These are phyloP conservation scores for Eptesicus fuscus DNA, from an alignment of 2,113 vertebrate species.

Conservation along the genomic window DNA sequence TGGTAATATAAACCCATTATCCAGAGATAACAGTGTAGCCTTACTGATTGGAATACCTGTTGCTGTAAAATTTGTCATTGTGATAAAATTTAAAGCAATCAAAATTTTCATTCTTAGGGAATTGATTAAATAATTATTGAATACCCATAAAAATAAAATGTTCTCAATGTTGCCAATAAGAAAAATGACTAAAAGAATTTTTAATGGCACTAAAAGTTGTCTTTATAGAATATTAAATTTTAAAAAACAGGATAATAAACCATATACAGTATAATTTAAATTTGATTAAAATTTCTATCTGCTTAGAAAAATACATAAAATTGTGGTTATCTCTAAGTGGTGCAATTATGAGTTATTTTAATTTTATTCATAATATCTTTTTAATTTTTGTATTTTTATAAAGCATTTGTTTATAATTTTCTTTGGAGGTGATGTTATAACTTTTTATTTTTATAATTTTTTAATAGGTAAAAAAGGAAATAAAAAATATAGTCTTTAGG, in stretches of 20 bases:
- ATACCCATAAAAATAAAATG: slow-evolving; percentile 16
- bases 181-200: neutral
- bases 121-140: neutral
- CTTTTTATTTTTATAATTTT: neutral
- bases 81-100: neutral
- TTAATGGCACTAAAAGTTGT: neutral
- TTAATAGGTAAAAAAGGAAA: slow-evolving; percentile 7
- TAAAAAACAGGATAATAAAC: neutral
- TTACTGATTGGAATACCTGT: neutral
- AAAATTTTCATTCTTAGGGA: neutral
- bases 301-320: neutral
- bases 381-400: neutral
- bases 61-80: neutral
- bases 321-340: neutral
- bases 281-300: slow-evolving; percentile 8
- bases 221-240: neutral
- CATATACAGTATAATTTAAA: neutral
- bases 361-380: neutral
- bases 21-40: neutral
- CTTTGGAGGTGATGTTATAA: neutral
- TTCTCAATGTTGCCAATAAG: neutral
- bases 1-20: neutral
- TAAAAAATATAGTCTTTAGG: neutral
- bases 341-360: neutral
- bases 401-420: neutral